phyloP scores from a whole-genome alignment of 2,113 vertebrate species.

The Ornithorhynchus anatinus region DNA sequence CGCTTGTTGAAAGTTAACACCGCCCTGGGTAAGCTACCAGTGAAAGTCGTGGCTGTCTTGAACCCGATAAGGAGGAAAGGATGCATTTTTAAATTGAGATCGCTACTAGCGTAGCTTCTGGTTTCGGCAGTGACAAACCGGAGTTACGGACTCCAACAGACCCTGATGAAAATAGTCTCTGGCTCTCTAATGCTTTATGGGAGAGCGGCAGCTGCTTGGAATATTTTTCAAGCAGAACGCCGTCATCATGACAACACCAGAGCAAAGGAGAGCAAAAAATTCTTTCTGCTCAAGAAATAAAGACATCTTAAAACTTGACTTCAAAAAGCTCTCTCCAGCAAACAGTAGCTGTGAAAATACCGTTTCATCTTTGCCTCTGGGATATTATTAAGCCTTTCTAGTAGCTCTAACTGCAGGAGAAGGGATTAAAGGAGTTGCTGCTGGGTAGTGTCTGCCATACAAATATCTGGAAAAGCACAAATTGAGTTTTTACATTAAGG shows the following conservation, averaged over 20 bases:
- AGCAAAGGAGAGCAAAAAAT: slow-evolving; percentile 61
- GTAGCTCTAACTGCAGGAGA: slow-evolving; percentile 86
- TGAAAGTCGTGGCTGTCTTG: slow-evolving; percentile 11
- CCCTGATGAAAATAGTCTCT: slow-evolving; percentile 70
- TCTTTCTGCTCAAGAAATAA: slow-evolving; percentile 89
- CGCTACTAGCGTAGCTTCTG: slow-evolving; percentile 33
- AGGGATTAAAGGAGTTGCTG: slow-evolving; percentile 85
- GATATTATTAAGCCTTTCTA: slow-evolving; percentile 97
- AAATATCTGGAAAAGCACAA: slow-evolving; percentile 73
- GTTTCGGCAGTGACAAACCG: slow-evolving; percentile 69
- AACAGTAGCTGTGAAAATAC: slow-evolving; percentile 92
- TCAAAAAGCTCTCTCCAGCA: slow-evolving; percentile 95
- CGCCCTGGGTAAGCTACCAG: slow-evolving; percentile 21
- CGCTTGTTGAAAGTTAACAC: slow-evolving; percentile 45
- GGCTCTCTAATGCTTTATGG: slow-evolving; percentile 70
- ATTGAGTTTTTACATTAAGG: slow-evolving; percentile 71
- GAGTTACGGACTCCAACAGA: slow-evolving; percentile 59
- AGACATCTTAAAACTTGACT: slow-evolving; percentile 96
- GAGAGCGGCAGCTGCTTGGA: slow-evolving; percentile 63
- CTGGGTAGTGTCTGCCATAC: slow-evolving; percentile 81
- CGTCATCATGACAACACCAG: slow-evolving; percentile 74
- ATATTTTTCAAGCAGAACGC: slow-evolving; percentile 78
- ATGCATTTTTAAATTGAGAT: slow-evolving; percentile 58
- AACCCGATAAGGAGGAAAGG: slow-evolving; percentile 57
- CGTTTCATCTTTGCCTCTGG: slow-evolving; percentile 97